These are phyloP conservation scores for Microctenopoma lineatum DNA, from an alignment of 2,797 vertebrate genomes.

Conservation along the genomic window DNA sequence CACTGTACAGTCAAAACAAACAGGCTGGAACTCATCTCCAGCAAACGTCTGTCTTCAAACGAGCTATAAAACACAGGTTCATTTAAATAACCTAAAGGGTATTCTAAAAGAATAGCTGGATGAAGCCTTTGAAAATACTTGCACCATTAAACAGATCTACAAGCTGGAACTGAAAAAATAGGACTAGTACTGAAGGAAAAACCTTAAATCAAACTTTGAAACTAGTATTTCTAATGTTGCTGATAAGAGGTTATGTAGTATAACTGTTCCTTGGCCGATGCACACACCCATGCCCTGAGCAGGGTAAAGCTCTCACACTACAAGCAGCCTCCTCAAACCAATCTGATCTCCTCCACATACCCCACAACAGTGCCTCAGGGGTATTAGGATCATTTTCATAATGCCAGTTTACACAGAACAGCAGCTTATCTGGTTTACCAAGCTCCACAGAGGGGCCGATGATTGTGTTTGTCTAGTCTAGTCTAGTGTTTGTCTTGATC, in stretches of 20 bases:
- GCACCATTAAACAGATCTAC: conserved; percentile 9
- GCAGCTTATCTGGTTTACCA: conserved; percentile 18
- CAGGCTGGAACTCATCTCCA: conserved; percentile 5
- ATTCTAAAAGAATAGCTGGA: background rate
- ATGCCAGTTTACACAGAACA: conserved; percentile 43
- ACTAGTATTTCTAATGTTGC: too few species aligned
- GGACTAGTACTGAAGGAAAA: background rate
- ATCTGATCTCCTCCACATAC: conserved; percentile 22
- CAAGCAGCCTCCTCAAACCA: conserved; percentile 6
- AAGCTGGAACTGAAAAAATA: background rate
- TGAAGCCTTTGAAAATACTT: conserved; percentile 1
- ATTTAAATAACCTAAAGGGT: conserved; percentile 12
- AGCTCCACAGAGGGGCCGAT: conserved; percentile 10
- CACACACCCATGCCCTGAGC: conserved; percentile 1
- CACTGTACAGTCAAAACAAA: conserved; percentile 26
- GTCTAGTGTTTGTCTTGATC: too few species aligned
- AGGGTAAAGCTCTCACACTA: conserved; percentile 16
- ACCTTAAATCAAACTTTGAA: too few species aligned
- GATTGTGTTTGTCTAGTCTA: conserved; percentile 17
- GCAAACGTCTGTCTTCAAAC: background rate
- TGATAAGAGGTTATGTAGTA: too few species aligned
- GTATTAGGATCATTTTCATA: conserved; percentile 58
- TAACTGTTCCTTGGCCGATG: background rate
- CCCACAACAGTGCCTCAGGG: conserved; percentile 29
- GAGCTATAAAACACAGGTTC: conserved; percentile 9